Percentiles rank a stretch among this genome's conserved stretches.
Conservation (phyloP, 2,888 invertebrate genomes). For the Platypus cylindrus region DNA sequence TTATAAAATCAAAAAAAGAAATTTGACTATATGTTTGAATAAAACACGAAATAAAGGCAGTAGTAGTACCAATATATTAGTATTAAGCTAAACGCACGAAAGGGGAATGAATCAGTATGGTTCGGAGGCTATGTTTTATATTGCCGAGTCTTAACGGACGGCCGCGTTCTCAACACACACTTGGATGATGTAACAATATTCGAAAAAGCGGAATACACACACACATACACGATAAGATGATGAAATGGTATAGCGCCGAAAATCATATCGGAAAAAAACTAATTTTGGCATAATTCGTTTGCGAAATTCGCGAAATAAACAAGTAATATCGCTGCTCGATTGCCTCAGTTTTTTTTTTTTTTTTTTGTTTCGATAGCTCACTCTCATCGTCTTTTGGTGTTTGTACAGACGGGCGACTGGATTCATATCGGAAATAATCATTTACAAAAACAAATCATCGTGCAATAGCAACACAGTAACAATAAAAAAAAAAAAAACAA, state of each 20-base stretch:
- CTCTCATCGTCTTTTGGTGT: too few relatives aligned
- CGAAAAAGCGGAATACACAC: background rate
- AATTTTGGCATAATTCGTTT: too few relatives aligned
- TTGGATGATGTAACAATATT: slow-evolving; percentile 11
- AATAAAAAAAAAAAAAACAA: too few relatives aligned
- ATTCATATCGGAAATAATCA: too few relatives aligned
- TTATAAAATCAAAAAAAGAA: slow-evolving; percentile 2
- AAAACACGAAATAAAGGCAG: background rate
- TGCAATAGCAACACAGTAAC: too few relatives aligned
- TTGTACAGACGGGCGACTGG: too few relatives aligned
- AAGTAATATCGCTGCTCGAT: too few relatives aligned
- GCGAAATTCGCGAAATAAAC: too few relatives aligned
- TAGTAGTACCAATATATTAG: too few relatives aligned
- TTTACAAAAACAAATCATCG: too few relatives aligned
- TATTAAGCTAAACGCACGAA: slow-evolving; percentile 1
- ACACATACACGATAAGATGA: slow-evolving; percentile 13
- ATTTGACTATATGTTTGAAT: background rate
- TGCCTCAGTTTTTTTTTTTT: too few relatives aligned
- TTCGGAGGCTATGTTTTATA: slow-evolving; percentile 6
- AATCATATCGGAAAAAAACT: slow-evolving; percentile 31
- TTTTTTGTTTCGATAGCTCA: too few relatives aligned
- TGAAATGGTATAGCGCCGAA: slow-evolving; percentile 12
- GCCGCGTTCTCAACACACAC: background rate
- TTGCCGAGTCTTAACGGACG: slow-evolving; percentile 4
- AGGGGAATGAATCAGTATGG: slow-evolving; percentile 8